Percentiles rank a stretch among this genome's conserved stretches.
Evolutionary conservation across 37 sponge, comb jelly and placozoan species (phyloP).

Genomic region (Chondrilla cf. caribensis): DNA sequence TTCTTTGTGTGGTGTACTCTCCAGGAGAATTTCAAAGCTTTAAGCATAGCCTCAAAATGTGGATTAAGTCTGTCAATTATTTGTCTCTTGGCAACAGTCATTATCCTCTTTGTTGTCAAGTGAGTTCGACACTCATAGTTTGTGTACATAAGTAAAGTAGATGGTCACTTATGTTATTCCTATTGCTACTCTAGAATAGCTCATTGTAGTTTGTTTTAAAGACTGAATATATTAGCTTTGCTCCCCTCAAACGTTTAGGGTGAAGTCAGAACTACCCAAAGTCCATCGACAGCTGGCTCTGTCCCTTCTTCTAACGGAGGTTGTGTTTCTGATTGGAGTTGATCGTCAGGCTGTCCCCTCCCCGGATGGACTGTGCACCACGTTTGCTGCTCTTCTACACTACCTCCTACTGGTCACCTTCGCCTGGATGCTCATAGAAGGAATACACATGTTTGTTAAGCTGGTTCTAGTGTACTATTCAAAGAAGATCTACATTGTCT

Average conservation of each 20-base stretch:
- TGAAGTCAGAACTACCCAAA: constrained; percentile 28
- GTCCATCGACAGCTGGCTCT: constrained; percentile 75
- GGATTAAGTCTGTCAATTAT: constrained; percentile 66
- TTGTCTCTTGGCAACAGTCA: constrained; percentile 39
- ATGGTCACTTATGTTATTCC: too few species aligned
- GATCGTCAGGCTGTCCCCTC: constrained; percentile 56
- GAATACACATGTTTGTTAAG: constrained; percentile 58
- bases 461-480: constrained; percentile 59
- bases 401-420: constrained; percentile 73
- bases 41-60: constrained; percentile 54
- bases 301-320: constrained; percentile 58
- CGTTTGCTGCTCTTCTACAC: constrained; percentile 58
- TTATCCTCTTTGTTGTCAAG: constrained; percentile 44
- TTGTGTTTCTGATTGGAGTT: constrained; percentile 71
- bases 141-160: too few species aligned
- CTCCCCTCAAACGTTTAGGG: too few species aligned
- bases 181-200: too few species aligned
- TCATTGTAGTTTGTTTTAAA: too few species aligned
- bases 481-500: constrained; percentile 36
- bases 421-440: constrained; percentile 76
- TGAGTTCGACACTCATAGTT: too few species aligned
- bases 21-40: constrained; percentile 25
- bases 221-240: too few species aligned
- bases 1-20: too few species aligned
- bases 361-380: constrained; percentile 57